Percentiles rank a stretch among this genome's conserved stretches.
These are phyloP conservation scores for Emydoidea blandingii DNA, from an alignment of 2,797 vertebrate genomes.

Conservation along the genomic window DNA sequence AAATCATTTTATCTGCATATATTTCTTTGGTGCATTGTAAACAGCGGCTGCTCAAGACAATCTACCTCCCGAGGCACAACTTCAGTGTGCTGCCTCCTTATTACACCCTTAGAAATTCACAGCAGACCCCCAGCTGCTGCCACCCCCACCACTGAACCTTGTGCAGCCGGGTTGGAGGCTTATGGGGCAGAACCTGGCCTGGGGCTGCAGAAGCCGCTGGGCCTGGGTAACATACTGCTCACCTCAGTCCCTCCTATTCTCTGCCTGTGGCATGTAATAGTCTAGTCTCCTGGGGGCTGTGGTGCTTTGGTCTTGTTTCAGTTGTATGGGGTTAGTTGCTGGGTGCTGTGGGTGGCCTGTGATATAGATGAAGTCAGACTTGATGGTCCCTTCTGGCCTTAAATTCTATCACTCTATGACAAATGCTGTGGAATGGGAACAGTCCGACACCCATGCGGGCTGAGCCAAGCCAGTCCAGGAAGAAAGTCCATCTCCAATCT, in stretches of 20 bases:
- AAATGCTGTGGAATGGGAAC: background rate
- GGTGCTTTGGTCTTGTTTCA: background rate
- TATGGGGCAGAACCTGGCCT: background rate
- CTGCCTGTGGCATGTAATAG: background rate
- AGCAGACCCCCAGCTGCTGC: background rate
- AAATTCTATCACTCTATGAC: background rate
- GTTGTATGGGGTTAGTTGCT: background rate
- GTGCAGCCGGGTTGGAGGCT: background rate
- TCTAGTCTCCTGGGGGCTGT: background rate
- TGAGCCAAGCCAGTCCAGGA: background rate
- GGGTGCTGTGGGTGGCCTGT: background rate
- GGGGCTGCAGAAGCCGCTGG: background rate
- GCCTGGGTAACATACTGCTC: background rate
- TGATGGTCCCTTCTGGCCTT: background rate
- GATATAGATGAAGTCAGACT: background rate
- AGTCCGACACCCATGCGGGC: background rate
- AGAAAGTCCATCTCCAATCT: background rate
- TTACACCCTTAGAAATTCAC: background rate
- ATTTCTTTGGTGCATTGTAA: constrained; percentile 44
- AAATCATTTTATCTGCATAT: constrained; percentile 50
- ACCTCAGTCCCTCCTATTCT: background rate
- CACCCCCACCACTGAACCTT: background rate
- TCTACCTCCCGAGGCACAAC: background rate
- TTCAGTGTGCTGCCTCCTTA: background rate
- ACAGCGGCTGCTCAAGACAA: background rate